Evolutionary conservation across 64 coral and sea anemone genomes (phyloP).

Genomic region (Actinia equina): DNA sequence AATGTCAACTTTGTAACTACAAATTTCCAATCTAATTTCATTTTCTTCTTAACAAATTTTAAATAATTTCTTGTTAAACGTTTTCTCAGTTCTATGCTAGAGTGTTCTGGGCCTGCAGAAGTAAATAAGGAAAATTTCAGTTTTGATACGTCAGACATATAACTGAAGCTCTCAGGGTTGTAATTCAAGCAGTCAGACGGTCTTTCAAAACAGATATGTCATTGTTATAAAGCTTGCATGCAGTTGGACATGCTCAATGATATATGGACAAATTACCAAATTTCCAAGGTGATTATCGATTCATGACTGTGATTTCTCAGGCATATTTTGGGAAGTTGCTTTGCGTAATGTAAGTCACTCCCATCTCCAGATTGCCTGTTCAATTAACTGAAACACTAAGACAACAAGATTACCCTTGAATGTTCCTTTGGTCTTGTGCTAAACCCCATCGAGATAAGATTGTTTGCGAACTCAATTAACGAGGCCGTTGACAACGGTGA

Average conservation of each 20-base stretch:
- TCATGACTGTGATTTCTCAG: neutral
- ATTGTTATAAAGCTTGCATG: neutral
- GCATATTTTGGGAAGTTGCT: neutral
- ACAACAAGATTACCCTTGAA: neutral
- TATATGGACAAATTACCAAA: neutral
- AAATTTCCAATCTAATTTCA: too few species aligned
- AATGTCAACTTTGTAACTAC: too few species aligned
- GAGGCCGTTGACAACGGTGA: neutral
- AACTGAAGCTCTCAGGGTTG: neutral
- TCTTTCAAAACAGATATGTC: neutral
- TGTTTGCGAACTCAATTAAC: conserved; percentile 8
- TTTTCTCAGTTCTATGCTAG: too few species aligned
- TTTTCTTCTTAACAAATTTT: too few species aligned
- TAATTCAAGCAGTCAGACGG: neutral
- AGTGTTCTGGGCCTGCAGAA: too few species aligned
- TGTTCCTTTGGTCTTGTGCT: neutral
- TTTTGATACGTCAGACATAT: too few species aligned
- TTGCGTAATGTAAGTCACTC: neutral
- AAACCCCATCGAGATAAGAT: neutral
- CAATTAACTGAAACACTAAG: neutral
- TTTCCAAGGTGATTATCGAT: neutral
- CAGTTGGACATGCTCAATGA: neutral
- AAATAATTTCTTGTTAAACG: too few species aligned
- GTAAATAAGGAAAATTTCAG: too few species aligned
- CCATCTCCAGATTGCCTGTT: neutral